Evolutionary conservation across 2,113 vertebrate species (phyloP).

Genomic region (Merops nubicus): DNA sequence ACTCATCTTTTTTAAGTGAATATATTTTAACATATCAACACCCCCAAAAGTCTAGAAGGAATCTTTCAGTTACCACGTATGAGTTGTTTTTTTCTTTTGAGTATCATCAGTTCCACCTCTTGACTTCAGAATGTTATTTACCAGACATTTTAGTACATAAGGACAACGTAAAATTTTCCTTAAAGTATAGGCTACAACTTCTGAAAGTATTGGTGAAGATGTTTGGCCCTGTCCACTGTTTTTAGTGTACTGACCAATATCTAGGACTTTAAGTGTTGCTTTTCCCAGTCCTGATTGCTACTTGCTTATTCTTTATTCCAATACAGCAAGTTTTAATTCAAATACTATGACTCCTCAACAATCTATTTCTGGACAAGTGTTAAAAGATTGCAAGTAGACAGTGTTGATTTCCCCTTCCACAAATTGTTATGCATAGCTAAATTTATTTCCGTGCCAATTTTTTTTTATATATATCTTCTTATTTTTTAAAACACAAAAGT

Average conservation of each 20-base stretch:
- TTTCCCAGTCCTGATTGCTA: not conserved
- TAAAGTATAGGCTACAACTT: not conserved
- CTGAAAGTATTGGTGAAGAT: not conserved
- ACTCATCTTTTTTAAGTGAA: not conserved
- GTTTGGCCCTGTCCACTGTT: not conserved
- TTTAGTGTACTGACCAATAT: not conserved
- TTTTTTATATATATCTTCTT: no score
- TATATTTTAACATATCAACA: not conserved
- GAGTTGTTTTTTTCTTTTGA: not conserved
- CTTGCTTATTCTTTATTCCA: not conserved
- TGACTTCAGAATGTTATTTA: not conserved
- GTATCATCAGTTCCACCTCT: not conserved
- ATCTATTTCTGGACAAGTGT: slow-evolving; percentile 30
- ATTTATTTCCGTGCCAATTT: slow-evolving; percentile 49
- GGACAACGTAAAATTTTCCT: not conserved
- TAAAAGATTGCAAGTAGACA: slow-evolving; percentile 35
- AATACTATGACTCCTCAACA: not conserved
- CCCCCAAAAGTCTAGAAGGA: not conserved
- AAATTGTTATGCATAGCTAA: slow-evolving; percentile 19
- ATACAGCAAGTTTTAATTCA: not conserved
- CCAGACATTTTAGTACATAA: not conserved
- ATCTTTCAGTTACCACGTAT: not conserved
- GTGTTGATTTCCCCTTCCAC: slow-evolving; percentile 40
- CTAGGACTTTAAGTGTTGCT: not conserved
- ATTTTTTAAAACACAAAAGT: not conserved